Base-by-base conservation (phyloP, 2,888 invertebrate genomes). In the Andrena bucephala region DNA sequence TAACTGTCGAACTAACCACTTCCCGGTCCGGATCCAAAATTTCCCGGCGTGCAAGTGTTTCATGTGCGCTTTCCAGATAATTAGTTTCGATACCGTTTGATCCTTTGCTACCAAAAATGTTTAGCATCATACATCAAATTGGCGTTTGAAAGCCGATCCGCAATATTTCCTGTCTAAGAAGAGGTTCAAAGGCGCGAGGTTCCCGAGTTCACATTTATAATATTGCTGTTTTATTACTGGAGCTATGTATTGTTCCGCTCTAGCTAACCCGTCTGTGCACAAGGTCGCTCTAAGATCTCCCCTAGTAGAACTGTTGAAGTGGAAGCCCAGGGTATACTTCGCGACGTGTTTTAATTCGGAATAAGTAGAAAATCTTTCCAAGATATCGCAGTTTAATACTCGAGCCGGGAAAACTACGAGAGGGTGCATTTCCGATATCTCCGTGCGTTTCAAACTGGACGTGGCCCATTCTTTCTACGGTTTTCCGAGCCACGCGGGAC, bases 1-100 rank as follows among this genome's bases (percentile, higher is more conserved):
- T 1, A 69, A 13, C 5, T 27, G 7, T 3, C n/a, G 13, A 0
- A 20, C 29, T 0, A 20, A 4, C 2, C 2, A 2, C 16, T 29
- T 42, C 5, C 69, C 69, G 16, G 29, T 42, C 0, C 42, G 16
- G 16, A 59, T 59, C 62, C 74, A 68, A 3, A 33, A 63, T 16
- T 13, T 50, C 29, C 68, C 75, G 1, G 27, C 20, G 42, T 69
- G 68, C 0, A 36, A 16, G 3, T 13, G 2, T 20, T 16, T n/a
- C 0, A 20, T 1, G n/a, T 69, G 68, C 0, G 16, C 7, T 2
- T 69, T 29, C 2, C 52, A 6, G 1, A 75, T 27, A 16, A 75
- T 75, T 2, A 69, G 20, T 6, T 20, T 24, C 0, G 54, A 36
- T 1, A 69, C 20, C 0, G 62, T 42, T 6, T 29, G 2, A 3